Conservation (phyloP, 2,113 vertebrate genomes). For the Hippotragus niger region DNA sequence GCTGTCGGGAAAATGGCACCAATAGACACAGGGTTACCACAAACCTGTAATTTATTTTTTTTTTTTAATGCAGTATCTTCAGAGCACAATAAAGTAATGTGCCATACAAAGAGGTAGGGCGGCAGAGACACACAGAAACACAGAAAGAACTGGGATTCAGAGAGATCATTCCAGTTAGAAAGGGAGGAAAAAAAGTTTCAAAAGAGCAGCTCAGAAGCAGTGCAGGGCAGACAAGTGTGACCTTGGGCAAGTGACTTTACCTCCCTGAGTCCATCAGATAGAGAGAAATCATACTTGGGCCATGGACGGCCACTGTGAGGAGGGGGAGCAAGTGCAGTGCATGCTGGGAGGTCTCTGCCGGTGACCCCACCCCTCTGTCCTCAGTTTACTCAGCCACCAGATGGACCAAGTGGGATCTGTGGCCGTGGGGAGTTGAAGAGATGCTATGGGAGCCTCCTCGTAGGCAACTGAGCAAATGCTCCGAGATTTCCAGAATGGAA, state of each 20-base stretch:
- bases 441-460: neutral
- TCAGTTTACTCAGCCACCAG: neutral
- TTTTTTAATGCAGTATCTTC: neutral
- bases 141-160: neutral
- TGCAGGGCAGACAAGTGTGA: neutral
- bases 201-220: neutral
- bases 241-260: neutral
- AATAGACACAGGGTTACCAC: neutral
- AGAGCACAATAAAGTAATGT: neutral
- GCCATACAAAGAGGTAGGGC: neutral
- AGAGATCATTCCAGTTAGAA: neutral
- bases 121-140: neutral
- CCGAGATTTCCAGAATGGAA: no score
- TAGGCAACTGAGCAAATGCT: neutral
- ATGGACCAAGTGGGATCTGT: neutral
- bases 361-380: neutral
- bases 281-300: neutral
- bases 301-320: neutral
- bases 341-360: neutral
- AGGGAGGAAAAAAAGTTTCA: neutral
- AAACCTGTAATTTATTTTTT: neutral
- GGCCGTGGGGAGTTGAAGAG: accelerated
- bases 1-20: neutral
- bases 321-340: accelerated
- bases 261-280: neutral